Base-by-base conservation (phyloP, 2,888 invertebrate species). In the Cordylochernes scorpioides region DNA sequence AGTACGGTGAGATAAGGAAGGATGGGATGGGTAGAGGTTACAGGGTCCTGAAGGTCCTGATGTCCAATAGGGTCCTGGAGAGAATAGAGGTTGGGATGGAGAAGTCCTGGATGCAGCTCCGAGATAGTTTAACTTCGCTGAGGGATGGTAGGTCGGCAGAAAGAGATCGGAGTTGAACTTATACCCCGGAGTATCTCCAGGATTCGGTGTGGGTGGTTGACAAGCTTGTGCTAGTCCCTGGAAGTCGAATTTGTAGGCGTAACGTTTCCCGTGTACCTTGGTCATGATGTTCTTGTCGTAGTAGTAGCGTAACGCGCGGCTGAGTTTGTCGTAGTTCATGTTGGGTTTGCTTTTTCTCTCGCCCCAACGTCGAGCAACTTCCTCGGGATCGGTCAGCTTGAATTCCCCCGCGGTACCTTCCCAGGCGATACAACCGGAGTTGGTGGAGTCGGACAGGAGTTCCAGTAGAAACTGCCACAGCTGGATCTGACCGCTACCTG, bases 231-330 rank as follows among this genome's bases (percentile, higher is more conserved):
- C 42, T 24, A 42, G 29, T 6, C 42, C 44, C 17, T 40, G 36
- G 24, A 39, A 39, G 64, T 97, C 94, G 62, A 97, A 97, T 58
- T 86, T 86, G 67, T 88, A 88, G 41, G 88, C 86, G 62, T 88
- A 88, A 51, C 84, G 63, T 54, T 84, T 84, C 42, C 97, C 97
- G 51, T 97, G 94, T 29, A 84, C 84, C 61, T 97, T 97, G 45
- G 91, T 91, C 94, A 97, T 97, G 55, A 97, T 97, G 61, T 94
- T 97, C 63, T 97, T 97, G 67, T 97, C 97, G 63, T 97, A 97
- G 63, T 97, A 97, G 60, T 97, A 97, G 69, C 82, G 73, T 51
- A 91, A 63, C 29, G 94, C 94, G 45, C 94, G 68, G 54, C 84
- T 86, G 47, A 94, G 67, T 59, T 94, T 94, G 61, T 97, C 94